phyloP scores from a whole-genome alignment of 1,140 invertebrate genomes.

The Polypedilum pembai region DNA sequence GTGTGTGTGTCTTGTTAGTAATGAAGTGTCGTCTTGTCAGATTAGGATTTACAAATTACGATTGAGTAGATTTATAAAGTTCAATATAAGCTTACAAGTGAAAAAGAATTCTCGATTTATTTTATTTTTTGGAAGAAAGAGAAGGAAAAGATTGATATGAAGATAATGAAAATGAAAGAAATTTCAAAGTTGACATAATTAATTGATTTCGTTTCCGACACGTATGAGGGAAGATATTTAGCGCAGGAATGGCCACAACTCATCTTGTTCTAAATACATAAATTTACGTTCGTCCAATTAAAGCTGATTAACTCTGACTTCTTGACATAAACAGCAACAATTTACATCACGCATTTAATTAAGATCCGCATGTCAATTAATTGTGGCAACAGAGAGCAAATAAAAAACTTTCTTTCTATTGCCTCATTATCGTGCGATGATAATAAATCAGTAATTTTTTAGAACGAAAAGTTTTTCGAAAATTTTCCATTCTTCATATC shows the following conservation, averaged over 20 bases:
- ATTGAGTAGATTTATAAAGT: background rate
- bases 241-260: background rate
- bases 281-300: background rate
- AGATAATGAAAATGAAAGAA: constrained; percentile 7
- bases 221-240: background rate
- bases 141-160: background rate
- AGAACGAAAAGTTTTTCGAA: no score
- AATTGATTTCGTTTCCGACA: constrained; percentile 15
- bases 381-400: background rate
- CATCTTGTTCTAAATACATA: constrained; percentile 1
- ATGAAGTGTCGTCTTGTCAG: constrained; percentile 16
- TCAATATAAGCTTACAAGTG: background rate
- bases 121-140: no score
- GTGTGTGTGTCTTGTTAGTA: background rate
- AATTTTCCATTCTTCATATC: no score
- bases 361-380: constrained; percentile 25
- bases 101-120: no score
- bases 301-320: background rate
- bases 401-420: background rate
- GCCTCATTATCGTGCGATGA: background rate
- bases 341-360: constrained; percentile 21
- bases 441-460: constrained; percentile 13
- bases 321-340: constrained; percentile 5
- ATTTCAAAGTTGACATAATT: constrained; percentile 6
- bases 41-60: constrained; percentile 16